Conservation (phyloP, 2,113 vertebrate species). For the Lycaon pictus region DNA sequence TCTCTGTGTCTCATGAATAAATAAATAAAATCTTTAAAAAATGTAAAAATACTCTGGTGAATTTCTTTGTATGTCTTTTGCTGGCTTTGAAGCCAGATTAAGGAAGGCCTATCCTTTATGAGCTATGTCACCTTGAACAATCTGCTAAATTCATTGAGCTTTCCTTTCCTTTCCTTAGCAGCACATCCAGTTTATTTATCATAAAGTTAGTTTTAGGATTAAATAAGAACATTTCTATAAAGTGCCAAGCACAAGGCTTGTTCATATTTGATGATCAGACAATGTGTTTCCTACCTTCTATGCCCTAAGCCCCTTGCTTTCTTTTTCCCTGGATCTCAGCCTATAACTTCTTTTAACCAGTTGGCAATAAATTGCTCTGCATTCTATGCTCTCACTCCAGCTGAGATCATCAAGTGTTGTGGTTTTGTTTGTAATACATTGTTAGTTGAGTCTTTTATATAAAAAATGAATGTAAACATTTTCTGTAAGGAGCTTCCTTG, state of each 20-base stretch:
- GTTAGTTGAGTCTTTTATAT: constrained; percentile 77
- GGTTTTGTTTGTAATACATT: constrained; percentile 78
- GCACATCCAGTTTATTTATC: constrained; percentile 9
- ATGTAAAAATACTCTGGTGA: not conserved
- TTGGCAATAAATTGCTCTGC: constrained; percentile 79
- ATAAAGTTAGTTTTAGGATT: constrained; percentile 58
- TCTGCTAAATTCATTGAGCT: not conserved
- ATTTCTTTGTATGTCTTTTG: constrained; percentile 53
- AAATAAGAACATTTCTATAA: constrained; percentile 51
- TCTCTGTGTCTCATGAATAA: too few species aligned
- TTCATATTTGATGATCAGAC: constrained; percentile 69
- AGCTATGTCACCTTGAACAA: not conserved
- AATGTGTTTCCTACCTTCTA: constrained; percentile 50
- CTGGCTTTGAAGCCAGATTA: constrained; percentile 34
- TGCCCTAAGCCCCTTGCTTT: not conserved
- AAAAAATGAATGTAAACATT: constrained; percentile 81
- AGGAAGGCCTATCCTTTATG: not conserved
- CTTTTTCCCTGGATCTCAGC: constrained; percentile 60
- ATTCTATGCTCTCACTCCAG: constrained; percentile 79
- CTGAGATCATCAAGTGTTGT: constrained; percentile 77
- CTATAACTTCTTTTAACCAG: constrained; percentile 75
- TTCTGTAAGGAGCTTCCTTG: constrained; percentile 77
- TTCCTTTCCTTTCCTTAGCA: constrained; percentile 23
- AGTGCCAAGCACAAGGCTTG: constrained; percentile 20
- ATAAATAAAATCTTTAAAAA: not conserved